Evolutionary conservation across 2,797 vertebrate species (phyloP), one percentile per base, ranked within the genome.

Genomic region (Hapalemur alaotrensis): DNA sequence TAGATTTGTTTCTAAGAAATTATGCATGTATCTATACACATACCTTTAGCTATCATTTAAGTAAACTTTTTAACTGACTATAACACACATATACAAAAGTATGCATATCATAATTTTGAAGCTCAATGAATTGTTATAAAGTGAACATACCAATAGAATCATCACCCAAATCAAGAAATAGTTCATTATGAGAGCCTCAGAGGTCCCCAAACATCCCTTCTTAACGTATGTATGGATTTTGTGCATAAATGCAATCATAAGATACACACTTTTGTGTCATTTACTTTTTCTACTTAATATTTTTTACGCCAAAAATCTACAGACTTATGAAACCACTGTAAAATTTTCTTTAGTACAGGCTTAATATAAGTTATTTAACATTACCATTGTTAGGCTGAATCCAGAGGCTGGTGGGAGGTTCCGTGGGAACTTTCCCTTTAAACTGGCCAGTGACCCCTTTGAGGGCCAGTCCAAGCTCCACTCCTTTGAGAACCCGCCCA

Each of bases 231-330:
- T 18, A 11, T n/a, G 43, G 8, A 38, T 91, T 82, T 46, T 67
- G 48, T 65, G 15, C 13, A 91, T 35, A 91, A 81, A 50, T 43
- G 0, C 7, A 81, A 22, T 18, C 48, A 80, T 82, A 70, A 70
- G 22, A 78, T 72, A 38, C 5, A 82, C 2, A 72, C 67, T 90
- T 94, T 84, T 70, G 25, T 81, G 25, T 38, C 35, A n/a, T 69
- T 85, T 89, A 89, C n/a, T 63, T 97, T 82, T 89, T 50, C 15
- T 28, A 63, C 46, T 89, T 86, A 91, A 63, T 81, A 65, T 88
- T 91, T 52, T 89, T 86, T 72, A 70, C 63, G n/a, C 10, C 32
- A 86, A 86, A 14, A 83, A 59, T 38, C 30, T 67, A 43, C 1
- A 54, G 32, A 30, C 11, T 65, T 50, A 11, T 69, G 57, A 43